Percentiles rank a stretch among this genome's conserved stretches.
These are phyloP conservation scores for Actenoides hombroni DNA, from an alignment of 2,113 vertebrate genomes.

Conservation along the genomic window DNA sequence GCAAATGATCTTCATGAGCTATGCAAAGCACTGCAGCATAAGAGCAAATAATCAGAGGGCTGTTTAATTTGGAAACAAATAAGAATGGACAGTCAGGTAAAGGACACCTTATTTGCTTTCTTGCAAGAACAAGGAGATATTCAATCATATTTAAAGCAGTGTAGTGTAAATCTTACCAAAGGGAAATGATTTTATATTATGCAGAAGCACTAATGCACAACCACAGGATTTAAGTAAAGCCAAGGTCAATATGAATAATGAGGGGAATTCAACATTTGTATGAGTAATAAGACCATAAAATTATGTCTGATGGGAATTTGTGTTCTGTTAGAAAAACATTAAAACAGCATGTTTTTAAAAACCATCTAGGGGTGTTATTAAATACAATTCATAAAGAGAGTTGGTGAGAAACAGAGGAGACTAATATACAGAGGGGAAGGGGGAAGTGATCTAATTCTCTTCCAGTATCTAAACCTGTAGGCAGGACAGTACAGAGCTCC, in stretches of 20 bases:
- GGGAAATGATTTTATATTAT: conserved; percentile 49
- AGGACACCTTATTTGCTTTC: conserved; percentile 42
- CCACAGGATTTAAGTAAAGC: conserved; percentile 56
- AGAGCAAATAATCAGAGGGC: conserved; percentile 1
- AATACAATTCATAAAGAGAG: neutral
- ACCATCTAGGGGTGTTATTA: neutral
- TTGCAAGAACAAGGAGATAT: conserved; percentile 23
- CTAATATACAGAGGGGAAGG: neutral
- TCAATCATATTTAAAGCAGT: conserved; percentile 39
- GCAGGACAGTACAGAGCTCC: neutral
- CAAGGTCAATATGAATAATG: conserved; percentile 65
- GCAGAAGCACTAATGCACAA: conserved; percentile 53
- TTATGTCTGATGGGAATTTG: conserved; percentile 60
- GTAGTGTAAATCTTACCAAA: conserved; percentile 37
- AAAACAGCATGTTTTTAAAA: conserved; percentile 47
- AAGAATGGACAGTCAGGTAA: conserved; percentile 10
- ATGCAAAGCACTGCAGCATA: neutral
- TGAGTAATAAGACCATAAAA: conserved; percentile 53
- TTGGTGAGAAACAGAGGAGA: neutral
- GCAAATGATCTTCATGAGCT: neutral
- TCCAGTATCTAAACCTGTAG: neutral
- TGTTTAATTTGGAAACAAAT: conserved; percentile 33
- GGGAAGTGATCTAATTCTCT: neutral
- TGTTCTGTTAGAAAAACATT: conserved; percentile 31
- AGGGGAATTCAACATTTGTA: conserved; percentile 56